Evolutionary conservation across 2,888 invertebrate genomes (phyloP), one percentile per base, ranked within the genome.

Genomic region (Macrophya alboannulata): DNA sequence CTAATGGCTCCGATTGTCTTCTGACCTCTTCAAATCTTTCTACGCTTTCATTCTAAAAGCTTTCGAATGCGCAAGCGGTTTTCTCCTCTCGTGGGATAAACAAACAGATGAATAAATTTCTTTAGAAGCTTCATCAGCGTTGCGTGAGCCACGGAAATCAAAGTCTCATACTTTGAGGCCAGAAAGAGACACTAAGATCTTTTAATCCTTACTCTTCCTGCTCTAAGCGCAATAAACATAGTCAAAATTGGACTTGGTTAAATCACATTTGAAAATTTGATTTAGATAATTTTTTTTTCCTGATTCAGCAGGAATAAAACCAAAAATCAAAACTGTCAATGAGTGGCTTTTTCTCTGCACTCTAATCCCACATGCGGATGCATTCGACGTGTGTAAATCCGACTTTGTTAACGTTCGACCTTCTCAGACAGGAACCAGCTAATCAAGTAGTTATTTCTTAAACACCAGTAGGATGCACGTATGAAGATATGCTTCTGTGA

Each of bases 91-190:
- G 21, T 21, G n/a, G 72, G n/a, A 72, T 43, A 21, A 72, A 9
- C 21, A 45, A 74, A 15, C 74, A 45, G 74, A 74, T 74, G 45
- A 74, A 74, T 45, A 74, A n/a, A 45, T 74, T 74, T n/a, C 9
- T 45, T 45, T 12, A n/a, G 9, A 68, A 68, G 68, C 17, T 68
- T 4, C 37, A 17, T 17, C 15, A 37, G 1, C 12, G 45, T 74
- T 31, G 71, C 71, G 71, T 71, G 71, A 71, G 40, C 21, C 45
- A 45, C 9, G 21, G 12, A 74, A 45, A n/a, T 74, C 74, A 12
- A 45, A 12, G 10, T 45, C 6, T 71, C 40, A 40, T 40, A 71
- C n/a, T 43, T 40, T 43, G 71, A 71, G 40, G 71, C 71, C 40
- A 37, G 15, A 2, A 3, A 74, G 21, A 43, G 43, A 25, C 74